These are phyloP conservation scores for Macrochelys suwanniensis DNA, from an alignment of 2,797 vertebrate genomes.

Conservation along the genomic window DNA sequence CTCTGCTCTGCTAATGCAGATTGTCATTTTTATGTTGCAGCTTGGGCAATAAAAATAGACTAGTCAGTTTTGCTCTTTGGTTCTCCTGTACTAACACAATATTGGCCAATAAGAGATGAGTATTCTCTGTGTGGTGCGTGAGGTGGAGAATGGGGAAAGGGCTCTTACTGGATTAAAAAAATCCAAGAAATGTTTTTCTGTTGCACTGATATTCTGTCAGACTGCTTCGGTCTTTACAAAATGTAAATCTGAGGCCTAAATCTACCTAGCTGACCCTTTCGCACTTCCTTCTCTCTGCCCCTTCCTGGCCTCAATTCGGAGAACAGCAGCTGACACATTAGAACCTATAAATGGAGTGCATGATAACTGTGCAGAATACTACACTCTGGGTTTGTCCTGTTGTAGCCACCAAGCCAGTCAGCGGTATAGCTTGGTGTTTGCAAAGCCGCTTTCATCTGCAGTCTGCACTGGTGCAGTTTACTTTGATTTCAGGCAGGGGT, in stretches of 20 bases:
- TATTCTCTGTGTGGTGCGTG: neutral
- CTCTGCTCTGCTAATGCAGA: neutral
- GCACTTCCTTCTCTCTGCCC: neutral
- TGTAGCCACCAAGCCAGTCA: neutral
- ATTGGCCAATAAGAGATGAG: neutral
- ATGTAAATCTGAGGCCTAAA: accelerated
- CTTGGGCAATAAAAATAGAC: neutral
- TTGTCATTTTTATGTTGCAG: neutral
- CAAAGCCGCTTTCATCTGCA: neutral
- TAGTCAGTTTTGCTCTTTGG: neutral
- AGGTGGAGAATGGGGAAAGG: neutral
- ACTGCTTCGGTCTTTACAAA: accelerated
- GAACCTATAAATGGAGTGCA: neutral
- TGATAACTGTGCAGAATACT: neutral
- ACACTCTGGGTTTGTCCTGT: neutral
- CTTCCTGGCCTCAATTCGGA: neutral
- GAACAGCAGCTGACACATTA: neutral
- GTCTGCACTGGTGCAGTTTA: neutral
- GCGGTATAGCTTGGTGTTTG: neutral
- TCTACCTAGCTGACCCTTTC: neutral
- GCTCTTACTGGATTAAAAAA: neutral
- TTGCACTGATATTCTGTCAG: accelerated
- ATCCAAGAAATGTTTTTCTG: neutral
- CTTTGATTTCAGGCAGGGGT: neutral
- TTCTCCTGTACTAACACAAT: neutral